Base-by-base conservation (phyloP, 2,888 invertebrate species). In the Cheiracanthium punctorium region DNA sequence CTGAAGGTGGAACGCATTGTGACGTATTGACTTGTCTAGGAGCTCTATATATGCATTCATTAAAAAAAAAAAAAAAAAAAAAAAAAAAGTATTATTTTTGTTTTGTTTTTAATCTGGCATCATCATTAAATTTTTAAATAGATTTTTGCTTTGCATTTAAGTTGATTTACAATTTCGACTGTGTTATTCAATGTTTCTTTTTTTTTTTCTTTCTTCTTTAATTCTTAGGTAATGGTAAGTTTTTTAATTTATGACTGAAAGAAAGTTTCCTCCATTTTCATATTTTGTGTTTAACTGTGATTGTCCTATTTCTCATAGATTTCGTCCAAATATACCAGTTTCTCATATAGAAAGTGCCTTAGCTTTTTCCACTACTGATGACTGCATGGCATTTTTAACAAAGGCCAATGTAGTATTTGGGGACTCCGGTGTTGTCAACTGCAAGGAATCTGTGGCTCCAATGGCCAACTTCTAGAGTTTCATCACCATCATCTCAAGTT, bases 251-350 rank as follows among this genome's bases (percentile, higher is more conserved):
- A 5, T n/a, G 20, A 70, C 8, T 8, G 12, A 29, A 24, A 37
- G 20, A 14, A n/a, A 37, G 24, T 67, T 14, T 37, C 10, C 10
- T 37, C 4, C 37, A 4, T 65, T 28, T 65, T 30, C 14, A n/a
- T 29, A 24, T 52, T 33, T 52, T 75, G 14, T 64, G 30, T 24
- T 30, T 77, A 70, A 29, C 65, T 70, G 37, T 29, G 64, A 67
- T 67, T 67, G 64, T 84, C 67, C 79, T 84, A 58, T 85, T 85
- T 85, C 52, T 67, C 84, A 37, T 95, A 97, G 98, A 94, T 98
- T 96, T 94, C 97, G 98, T 91, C 98, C 96, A 93, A 94, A 94
- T 93, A 94, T 98, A 93, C 95, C 96, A 91, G 94, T 97, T 93
- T 95, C 95, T 92, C 96, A 95, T 94, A 94, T 98, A 93, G 93